These are phyloP conservation scores for Malurus splendens DNA, from an alignment of 2,797 vertebrate species.

Conservation along the genomic window DNA sequence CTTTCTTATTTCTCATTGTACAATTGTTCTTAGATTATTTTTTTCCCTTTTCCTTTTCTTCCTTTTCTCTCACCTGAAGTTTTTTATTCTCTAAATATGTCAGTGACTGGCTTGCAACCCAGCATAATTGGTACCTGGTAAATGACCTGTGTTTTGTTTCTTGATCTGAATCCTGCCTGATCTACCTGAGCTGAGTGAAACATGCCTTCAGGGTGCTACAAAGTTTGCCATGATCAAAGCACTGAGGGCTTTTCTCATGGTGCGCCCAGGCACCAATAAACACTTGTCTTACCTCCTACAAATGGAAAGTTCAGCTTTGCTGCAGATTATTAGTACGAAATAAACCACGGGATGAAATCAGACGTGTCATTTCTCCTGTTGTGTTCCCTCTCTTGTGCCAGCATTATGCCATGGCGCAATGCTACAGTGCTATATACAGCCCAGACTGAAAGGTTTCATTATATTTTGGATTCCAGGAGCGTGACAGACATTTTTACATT, in stretches of 20 bases:
- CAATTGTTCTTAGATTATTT: neutral
- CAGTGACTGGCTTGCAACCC: neutral
- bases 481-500: slow-evolving; percentile 38
- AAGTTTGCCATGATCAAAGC: neutral
- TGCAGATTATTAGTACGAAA: slow-evolving; percentile 21
- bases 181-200: neutral
- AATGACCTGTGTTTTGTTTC: neutral
- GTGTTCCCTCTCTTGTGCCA: neutral
- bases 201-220: neutral
- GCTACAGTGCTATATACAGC: neutral
- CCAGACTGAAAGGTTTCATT: slow-evolving; percentile 2
- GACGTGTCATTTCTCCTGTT: neutral
- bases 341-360: neutral
- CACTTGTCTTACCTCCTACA: neutral
- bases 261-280: neutral
- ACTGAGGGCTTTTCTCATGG: neutral
- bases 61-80: neutral
- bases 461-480: slow-evolving; percentile 13
- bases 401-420: neutral
- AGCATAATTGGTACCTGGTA: neutral
- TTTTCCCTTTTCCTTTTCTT: neutral
- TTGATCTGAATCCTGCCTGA: neutral
- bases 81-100: neutral
- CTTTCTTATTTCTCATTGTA: neutral
- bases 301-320: neutral